A percentile compares a stretch with the other conserved stretches of the same genome.
Conservation (phyloP, 64 coral and sea anemone species). For the Pachyseris speciosa region DNA sequence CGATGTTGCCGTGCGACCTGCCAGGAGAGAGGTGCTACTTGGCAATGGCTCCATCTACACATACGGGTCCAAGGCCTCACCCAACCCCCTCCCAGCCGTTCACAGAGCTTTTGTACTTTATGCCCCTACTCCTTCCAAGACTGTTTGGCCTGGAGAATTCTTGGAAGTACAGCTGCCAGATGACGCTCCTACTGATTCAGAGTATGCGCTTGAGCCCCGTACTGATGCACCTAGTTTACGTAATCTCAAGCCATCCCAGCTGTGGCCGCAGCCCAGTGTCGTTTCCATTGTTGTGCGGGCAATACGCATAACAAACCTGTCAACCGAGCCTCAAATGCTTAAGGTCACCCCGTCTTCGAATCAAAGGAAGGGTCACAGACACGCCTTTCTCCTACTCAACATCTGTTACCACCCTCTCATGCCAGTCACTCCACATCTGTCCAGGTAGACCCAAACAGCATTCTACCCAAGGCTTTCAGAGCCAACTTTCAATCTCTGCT, state of each 20-base stretch:
- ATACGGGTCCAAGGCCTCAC: background rate
- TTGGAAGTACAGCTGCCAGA: conserved; percentile 1
- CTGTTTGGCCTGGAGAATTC: conserved; percentile 56
- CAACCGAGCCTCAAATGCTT: background rate
- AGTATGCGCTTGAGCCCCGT: conserved; percentile 31
- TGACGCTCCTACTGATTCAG: background rate
- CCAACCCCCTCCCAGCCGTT: background rate
- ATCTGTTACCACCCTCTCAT: background rate
- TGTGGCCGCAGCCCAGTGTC: no score
- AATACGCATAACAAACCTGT: conserved; percentile 21
- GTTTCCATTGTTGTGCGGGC: background rate
- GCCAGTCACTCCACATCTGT: conserved; percentile 19
- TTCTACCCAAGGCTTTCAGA: background rate
- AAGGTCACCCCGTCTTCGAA: conserved; percentile 3
- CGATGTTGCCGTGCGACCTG: no score
- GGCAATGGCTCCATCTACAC: background rate
- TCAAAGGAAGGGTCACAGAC: background rate
- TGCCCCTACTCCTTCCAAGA: conserved; percentile 2
- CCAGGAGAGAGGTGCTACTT: no score
- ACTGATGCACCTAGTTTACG: background rate
- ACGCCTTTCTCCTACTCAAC: background rate
- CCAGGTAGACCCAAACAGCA: conserved; percentile 25
- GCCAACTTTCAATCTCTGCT: conserved; percentile 52
- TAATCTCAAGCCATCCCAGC: background rate
- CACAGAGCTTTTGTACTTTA: background rate